Percentiles rank a stretch among this genome's conserved stretches.
phyloP scores from a whole-genome alignment of 2,113 vertebrate species.

The Euleptes europaea region DNA sequence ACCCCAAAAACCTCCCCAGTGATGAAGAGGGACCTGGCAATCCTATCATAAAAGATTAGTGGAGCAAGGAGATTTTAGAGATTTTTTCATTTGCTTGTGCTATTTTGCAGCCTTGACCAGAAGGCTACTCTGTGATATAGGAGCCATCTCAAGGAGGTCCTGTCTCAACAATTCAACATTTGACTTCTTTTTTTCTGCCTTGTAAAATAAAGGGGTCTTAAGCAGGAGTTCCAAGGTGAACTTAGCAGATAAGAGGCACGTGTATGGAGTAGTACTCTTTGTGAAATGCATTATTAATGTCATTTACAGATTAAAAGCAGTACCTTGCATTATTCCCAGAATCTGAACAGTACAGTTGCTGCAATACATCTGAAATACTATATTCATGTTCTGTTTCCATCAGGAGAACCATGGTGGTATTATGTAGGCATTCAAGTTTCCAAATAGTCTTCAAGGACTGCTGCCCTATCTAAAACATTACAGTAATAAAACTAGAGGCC shows the following conservation, averaged over 20 bases:
- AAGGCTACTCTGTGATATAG: background rate
- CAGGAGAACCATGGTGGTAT: too few relatives aligned
- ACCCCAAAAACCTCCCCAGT: too few relatives aligned
- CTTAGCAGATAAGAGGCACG: background rate
- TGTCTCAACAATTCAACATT: background rate
- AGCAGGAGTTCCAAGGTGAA: background rate
- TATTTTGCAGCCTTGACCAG: too few relatives aligned
- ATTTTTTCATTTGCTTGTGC: too few relatives aligned
- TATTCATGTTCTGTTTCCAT: too few relatives aligned
- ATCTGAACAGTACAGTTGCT: background rate
- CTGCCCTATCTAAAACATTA: too few relatives aligned
- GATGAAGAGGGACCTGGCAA: too few relatives aligned
- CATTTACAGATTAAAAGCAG: background rate
- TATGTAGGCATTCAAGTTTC: too few relatives aligned
- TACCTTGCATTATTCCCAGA: background rate
- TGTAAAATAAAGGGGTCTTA: background rate
- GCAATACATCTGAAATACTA: background rate
- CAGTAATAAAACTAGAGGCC: too few relatives aligned
- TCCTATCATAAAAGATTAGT: too few relatives aligned
- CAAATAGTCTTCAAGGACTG: too few relatives aligned
- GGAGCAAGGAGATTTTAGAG: too few relatives aligned
- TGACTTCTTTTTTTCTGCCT: background rate
- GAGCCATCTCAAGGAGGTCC: background rate
- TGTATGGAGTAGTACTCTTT: background rate
- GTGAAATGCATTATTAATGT: background rate